Conservation (phyloP, 2,113 vertebrate species). For the Forbesichthys papilliferus region DNA sequence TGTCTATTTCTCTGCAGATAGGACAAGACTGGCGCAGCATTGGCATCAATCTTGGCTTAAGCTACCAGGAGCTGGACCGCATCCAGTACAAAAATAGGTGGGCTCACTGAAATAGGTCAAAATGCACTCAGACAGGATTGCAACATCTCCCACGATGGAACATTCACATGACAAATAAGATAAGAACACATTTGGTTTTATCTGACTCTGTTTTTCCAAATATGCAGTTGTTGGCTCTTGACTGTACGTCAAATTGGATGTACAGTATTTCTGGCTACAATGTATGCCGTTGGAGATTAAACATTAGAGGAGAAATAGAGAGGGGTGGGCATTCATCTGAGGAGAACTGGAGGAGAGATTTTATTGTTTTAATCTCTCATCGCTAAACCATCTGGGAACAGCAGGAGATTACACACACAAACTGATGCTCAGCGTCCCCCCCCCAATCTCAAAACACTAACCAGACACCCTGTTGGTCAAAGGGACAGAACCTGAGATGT, state of each 20-base stretch:
- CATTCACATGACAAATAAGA: background rate
- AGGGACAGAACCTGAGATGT: constrained; percentile 11
- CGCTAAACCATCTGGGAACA: constrained; percentile 74
- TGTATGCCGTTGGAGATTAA: background rate
- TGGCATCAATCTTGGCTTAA: constrained; percentile 86
- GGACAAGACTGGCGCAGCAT: constrained; percentile 87
- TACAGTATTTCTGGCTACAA: background rate
- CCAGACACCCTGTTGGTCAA: constrained; percentile 24
- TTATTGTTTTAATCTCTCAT: constrained; percentile 73
- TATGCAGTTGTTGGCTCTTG: background rate
- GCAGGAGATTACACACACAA: constrained; percentile 70
- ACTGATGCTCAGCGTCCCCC: constrained; percentile 59
- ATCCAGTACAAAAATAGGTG: constrained; percentile 87
- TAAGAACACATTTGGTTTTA: background rate
- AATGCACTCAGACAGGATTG: background rate
- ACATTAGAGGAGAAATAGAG: constrained; percentile 5
- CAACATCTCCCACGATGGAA: background rate
- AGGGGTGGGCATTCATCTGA: constrained; percentile 22
- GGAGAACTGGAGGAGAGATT: constrained; percentile 55
- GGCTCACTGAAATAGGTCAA: constrained; percentile 1
- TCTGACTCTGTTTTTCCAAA: background rate
- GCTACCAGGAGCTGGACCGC: constrained; percentile 83
- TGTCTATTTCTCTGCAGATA: constrained; percentile 85
- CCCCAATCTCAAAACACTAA: constrained; percentile 31
- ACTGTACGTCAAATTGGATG: background rate